Percentiles rank a stretch among this genome's conserved stretches.
Evolutionary conservation across 2,797 vertebrate genomes (phyloP).

Genomic region (Hemitrygon akajei): DNA sequence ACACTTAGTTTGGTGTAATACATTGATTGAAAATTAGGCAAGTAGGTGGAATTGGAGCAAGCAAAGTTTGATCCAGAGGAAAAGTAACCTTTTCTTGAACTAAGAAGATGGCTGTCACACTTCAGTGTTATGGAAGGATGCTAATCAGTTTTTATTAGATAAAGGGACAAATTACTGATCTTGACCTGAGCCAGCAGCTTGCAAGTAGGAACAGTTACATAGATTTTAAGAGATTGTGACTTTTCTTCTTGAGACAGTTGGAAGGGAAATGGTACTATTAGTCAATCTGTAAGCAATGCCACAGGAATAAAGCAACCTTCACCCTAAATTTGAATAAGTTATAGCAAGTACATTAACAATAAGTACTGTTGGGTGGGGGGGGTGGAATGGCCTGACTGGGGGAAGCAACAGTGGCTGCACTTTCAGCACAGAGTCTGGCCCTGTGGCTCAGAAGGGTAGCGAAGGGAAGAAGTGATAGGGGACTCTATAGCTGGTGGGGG

Average conservation of each 20-base stretch:
- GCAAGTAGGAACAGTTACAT: too few species aligned
- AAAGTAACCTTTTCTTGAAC: not conserved
- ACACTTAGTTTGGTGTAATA: not conserved
- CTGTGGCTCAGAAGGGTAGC: too few species aligned
- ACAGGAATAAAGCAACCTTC: not conserved
- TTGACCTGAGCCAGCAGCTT: not conserved
- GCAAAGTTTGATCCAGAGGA: too few species aligned
- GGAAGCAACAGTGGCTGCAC: too few species aligned
- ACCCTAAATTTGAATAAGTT: not conserved
- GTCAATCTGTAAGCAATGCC: not conserved
- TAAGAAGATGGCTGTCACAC: not conserved
- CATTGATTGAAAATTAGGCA: not conserved
- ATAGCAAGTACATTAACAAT: not conserved
- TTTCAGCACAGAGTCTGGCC: too few species aligned
- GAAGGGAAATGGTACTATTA: not conserved
- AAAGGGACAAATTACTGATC: not conserved
- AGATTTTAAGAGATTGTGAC: too few species aligned
- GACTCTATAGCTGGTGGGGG: too few species aligned
- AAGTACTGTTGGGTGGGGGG: too few species aligned
- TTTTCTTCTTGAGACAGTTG: not conserved
- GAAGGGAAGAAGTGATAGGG: too few species aligned
- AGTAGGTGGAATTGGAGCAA: not conserved
- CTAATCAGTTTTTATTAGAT: not conserved
- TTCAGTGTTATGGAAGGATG: not conserved
- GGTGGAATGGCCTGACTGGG: too few species aligned